A percentile compares a stretch with the other conserved stretches of the same genome.
Conservation (phyloP, 2,113 vertebrate genomes). For the Athene cunicularia region DNA sequence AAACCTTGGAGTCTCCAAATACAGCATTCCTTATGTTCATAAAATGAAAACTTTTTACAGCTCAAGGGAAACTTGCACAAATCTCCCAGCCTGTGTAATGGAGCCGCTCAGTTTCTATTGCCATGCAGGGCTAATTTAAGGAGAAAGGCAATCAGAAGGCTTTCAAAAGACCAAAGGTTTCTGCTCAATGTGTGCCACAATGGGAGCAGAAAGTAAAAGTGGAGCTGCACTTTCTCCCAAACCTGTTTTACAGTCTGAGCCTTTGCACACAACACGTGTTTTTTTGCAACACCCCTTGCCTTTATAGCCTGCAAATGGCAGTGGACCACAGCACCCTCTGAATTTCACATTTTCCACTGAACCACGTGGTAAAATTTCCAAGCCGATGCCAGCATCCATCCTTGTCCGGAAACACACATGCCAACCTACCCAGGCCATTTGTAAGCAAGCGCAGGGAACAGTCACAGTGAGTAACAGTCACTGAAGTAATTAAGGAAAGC, state of each 20-base stretch:
- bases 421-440: background rate
- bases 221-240: background rate
- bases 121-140: background rate
- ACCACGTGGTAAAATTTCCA: background rate
- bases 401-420: background rate
- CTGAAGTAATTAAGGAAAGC: background rate
- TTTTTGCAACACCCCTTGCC: background rate
- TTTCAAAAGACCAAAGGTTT: conserved; percentile 35
- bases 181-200: background rate
- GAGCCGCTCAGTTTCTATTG: background rate
- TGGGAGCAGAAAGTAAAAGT: conserved; percentile 16
- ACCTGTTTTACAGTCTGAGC: background rate
- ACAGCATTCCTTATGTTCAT: background rate
- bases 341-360: background rate
- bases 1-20: background rate
- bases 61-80: background rate
- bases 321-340: background rate
- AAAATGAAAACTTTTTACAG: background rate
- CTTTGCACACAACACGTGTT: accelerated
- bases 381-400: background rate
- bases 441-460: background rate
- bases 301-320: background rate
- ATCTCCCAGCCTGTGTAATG: background rate
- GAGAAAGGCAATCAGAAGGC: background rate
- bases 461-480: background rate